Evolutionary conservation across 2,888 invertebrate species (phyloP).

Genomic region (Eilema depressum): DNA sequence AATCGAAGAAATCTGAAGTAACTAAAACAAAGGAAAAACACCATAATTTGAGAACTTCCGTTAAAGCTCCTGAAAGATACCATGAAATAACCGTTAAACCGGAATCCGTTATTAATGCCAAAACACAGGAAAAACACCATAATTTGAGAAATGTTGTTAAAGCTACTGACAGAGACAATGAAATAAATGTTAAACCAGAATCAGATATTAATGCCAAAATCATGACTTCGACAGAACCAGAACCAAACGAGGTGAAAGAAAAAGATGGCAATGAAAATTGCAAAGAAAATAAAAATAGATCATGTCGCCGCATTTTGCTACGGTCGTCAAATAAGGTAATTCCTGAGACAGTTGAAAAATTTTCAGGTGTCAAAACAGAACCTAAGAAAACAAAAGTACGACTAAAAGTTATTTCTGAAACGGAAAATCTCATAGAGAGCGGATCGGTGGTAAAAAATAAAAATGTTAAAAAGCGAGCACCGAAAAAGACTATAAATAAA

Average conservation of each 20-base stretch:
- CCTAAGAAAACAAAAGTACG: constrained; percentile 38
- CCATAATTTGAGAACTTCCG: constrained; percentile 14
- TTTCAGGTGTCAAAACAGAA: constrained; percentile 8
- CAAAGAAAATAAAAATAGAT: constrained; percentile 58
- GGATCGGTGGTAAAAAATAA: constrained; percentile 11
- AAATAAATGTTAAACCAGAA: background rate
- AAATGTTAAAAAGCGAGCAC: constrained; percentile 21
- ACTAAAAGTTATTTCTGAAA: constrained; percentile 29
- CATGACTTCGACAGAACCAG: background rate
- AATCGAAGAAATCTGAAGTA: constrained; percentile 24
- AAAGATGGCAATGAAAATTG: constrained; percentile 42
- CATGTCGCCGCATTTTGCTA: constrained; percentile 60
- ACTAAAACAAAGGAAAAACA: constrained; percentile 26
- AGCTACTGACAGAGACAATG: constrained; percentile 16
- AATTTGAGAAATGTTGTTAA: constrained; percentile 10
- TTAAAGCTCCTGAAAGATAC: constrained; percentile 9
- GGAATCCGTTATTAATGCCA: constrained; percentile 17
- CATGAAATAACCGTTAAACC: constrained; percentile 10
- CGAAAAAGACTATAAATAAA: constrained; percentile 32
- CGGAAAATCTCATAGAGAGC: constrained; percentile 13
- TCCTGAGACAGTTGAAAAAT: constrained; percentile 17
- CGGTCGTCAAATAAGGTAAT: constrained; percentile 63
- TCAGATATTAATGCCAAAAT: constrained; percentile 19
- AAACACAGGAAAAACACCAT: constrained; percentile 30
- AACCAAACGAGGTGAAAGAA: constrained; percentile 19